A percentile compares a stretch with the other conserved stretches of the same genome.
Evolutionary conservation across 2,113 vertebrate species (phyloP).

Genomic region (Capreolus pygargus): DNA sequence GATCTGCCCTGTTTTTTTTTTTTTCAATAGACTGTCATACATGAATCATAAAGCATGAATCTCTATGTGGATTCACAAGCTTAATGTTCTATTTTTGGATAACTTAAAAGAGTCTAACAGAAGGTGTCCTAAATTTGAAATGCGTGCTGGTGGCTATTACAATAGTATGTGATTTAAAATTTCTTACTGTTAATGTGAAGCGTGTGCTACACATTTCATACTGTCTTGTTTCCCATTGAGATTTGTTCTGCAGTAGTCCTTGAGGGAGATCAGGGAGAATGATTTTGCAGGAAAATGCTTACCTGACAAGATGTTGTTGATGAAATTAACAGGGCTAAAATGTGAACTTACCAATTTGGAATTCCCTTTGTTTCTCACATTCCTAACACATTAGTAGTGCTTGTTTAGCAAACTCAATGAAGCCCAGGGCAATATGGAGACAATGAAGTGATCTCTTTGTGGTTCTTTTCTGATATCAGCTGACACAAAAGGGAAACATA

Average conservation of each 20-base stretch:
- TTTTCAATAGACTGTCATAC: not conserved
- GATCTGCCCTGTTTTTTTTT: not conserved
- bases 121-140: not conserved
- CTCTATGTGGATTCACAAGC: not conserved
- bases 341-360: not conserved
- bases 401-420: not conserved
- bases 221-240: not conserved
- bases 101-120: not conserved
- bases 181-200: not conserved
- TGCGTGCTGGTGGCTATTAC: not conserved
- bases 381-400: not conserved
- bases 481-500: not conserved
- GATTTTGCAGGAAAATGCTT: slow-evolving; percentile 24
- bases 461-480: not conserved
- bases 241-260: not conserved
- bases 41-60: not conserved
- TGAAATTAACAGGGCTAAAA: not conserved
- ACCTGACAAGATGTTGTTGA: slow-evolving; percentile 1
- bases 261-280: not conserved
- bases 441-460: not conserved
- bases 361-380: not conserved
- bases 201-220: not conserved
- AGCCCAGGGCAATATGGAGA: not conserved
- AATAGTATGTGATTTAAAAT: not conserved
- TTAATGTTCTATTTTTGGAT: not conserved